phyloP scores from a whole-genome alignment of 37 sponge, comb jelly and placozoan species.

The Chondrosia reniformis region DNA sequence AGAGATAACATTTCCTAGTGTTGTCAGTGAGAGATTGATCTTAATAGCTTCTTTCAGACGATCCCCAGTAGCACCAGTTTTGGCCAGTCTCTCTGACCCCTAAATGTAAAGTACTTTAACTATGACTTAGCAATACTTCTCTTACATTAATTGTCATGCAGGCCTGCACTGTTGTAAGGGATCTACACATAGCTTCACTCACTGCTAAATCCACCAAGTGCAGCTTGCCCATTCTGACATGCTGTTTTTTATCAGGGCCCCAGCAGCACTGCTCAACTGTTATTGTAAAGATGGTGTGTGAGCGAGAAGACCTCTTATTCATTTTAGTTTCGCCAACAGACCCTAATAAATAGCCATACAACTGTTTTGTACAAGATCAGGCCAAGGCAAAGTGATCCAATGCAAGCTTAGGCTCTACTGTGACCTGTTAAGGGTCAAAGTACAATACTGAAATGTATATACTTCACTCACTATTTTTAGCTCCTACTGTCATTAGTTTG shows the following conservation, averaged over 20 bases:
- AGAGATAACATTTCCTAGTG: slow-evolving; percentile 94
- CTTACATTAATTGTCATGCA: neutral
- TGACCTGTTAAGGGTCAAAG: neutral
- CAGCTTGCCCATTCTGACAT: slow-evolving; percentile 94
- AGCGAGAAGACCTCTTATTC: slow-evolving; percentile 93
- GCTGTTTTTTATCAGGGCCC: slow-evolving; percentile 82
- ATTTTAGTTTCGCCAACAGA: slow-evolving; percentile 68
- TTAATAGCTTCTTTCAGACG: slow-evolving; percentile 85
- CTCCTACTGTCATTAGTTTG: slow-evolving; percentile 79
- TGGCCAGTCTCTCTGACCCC: slow-evolving; percentile 93
- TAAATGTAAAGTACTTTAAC: slow-evolving; percentile 9
- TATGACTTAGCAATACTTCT: neutral
- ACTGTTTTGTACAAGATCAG: neutral
- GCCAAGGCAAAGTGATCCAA: neutral
- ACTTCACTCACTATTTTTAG: slow-evolving; percentile 66
- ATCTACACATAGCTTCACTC: neutral
- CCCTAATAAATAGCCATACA: slow-evolving; percentile 26
- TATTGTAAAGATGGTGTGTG: slow-evolving; percentile 95
- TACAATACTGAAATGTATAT: neutral
- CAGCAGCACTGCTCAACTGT: slow-evolving; percentile 88
- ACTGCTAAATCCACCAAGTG: slow-evolving; percentile 97
- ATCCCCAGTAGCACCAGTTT: slow-evolving; percentile 80
- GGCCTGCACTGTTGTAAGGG: neutral
- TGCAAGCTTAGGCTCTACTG: neutral
- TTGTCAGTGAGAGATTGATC: slow-evolving; percentile 93